Evolutionary conservation across 2,797 vertebrate genomes (phyloP).

Genomic region (Propithecus perrieri): DNA sequence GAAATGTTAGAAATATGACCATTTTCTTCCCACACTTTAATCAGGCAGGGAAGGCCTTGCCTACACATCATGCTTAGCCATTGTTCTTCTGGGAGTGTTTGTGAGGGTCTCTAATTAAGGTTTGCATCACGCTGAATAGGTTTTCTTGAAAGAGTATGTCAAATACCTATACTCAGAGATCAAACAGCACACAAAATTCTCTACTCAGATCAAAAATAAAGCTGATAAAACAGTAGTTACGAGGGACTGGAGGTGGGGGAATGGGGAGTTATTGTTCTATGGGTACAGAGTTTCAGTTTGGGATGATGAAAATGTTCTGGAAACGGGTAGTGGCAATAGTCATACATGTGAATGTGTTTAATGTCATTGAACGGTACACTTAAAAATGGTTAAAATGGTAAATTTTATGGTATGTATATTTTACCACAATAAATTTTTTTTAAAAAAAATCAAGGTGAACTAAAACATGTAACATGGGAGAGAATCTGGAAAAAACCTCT

Average conservation of each 20-base stretch:
- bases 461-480: not conserved
- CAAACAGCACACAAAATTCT: not conserved
- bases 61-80: not conserved
- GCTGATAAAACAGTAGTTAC: not conserved
- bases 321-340: not conserved
- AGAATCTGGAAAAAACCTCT: not conserved
- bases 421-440: not conserved
- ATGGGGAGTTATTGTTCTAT: not conserved
- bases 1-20: not conserved
- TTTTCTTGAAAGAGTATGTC: not conserved
- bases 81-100: not conserved
- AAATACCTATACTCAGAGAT: not conserved
- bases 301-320: not conserved
- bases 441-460: not conserved
- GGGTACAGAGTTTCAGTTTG: not conserved
- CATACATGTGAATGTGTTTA: not conserved
- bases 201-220: constrained; percentile 36
- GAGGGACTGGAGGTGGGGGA: not conserved
- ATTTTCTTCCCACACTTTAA: not conserved
- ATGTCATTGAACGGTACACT: not conserved
- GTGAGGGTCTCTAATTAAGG: not conserved
- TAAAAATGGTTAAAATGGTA: not conserved
- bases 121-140: not conserved
- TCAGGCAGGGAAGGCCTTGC: not conserved
- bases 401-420: not conserved